These are phyloP conservation scores for Acanthacorydalis orientalis DNA, from an alignment of 2,888 invertebrate genomes.

Conservation along the genomic window DNA sequence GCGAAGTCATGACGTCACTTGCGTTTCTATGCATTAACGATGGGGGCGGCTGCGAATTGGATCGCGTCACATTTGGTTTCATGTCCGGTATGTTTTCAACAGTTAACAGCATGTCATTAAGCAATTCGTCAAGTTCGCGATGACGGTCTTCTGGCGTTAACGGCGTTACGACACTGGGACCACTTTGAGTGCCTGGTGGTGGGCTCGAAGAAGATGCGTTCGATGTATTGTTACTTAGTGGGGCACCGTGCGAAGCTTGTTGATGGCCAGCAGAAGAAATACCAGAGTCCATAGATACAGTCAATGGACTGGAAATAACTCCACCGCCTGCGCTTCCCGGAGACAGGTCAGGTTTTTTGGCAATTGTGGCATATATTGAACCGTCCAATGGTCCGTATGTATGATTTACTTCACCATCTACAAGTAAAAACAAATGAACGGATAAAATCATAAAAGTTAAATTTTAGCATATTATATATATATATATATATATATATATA, in stretches of 20 bases:
- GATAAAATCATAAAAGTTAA: too few species aligned
- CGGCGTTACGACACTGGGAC: slow-evolving; percentile 15
- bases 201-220: slow-evolving; percentile 26
- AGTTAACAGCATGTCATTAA: slow-evolving; percentile 74
- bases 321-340: slow-evolving; percentile 19
- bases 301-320: slow-evolving; percentile 52
- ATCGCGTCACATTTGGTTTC: slow-evolving; percentile 8
- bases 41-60: neutral
- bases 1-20: neutral
- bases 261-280: slow-evolving; percentile 60
- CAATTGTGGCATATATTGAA: slow-evolving; percentile 68
- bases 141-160: slow-evolving; percentile 34
- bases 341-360: slow-evolving; percentile 27
- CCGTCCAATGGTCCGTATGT: slow-evolving; percentile 80
- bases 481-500: too few species aligned
- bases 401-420: slow-evolving; percentile 48
- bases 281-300: slow-evolving; percentile 82
- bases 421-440: too few species aligned
- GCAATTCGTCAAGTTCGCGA: slow-evolving; percentile 66
- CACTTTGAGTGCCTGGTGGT: slow-evolving; percentile 17
- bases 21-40: neutral
- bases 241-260: slow-evolving; percentile 31
- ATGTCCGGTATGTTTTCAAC: slow-evolving; percentile 64
- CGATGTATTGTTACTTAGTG: slow-evolving; percentile 10
- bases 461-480: too few species aligned